phyloP scores from a whole-genome alignment of 1,140 invertebrate genomes.

The Pentalonia nigronervosa region DNA sequence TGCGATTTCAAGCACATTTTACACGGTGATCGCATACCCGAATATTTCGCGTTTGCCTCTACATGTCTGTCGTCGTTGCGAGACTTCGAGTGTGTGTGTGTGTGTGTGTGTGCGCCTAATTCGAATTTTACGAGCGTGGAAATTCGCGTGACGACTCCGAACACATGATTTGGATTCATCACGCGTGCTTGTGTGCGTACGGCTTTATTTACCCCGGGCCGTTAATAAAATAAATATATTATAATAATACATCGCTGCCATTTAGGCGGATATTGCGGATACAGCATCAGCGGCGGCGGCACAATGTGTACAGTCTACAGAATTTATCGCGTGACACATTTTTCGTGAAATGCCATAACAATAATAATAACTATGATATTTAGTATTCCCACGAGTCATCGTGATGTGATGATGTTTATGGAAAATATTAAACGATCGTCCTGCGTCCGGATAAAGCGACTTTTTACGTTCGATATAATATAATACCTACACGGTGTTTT shows the following conservation, averaged over 20 bases:
- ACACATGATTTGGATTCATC: slow-evolving; percentile 48
- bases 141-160: slow-evolving; percentile 45
- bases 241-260: neutral
- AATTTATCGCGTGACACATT: neutral
- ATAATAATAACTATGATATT: too few relatives aligned
- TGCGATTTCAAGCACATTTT: slow-evolving; percentile 51
- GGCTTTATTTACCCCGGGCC: slow-evolving; percentile 2
- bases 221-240: neutral
- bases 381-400: neutral
- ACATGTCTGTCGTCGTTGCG: neutral
- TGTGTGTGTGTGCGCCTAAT: neutral
- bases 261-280: neutral
- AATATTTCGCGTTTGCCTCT: neutral
- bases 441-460: neutral
- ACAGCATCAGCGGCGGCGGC: neutral
- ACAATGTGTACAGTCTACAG: neutral
- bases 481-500: too few relatives aligned
- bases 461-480: neutral
- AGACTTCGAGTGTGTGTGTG: neutral
- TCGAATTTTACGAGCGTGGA: slow-evolving; percentile 46
- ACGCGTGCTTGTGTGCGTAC: slow-evolving; percentile 9
- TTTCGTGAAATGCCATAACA: neutral
- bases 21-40: neutral
- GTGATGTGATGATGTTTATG: neutral
- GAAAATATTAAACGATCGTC: neutral